Evolutionary conservation across 2,888 invertebrate species (phyloP).

Genomic region (Lochmaea capreae): DNA sequence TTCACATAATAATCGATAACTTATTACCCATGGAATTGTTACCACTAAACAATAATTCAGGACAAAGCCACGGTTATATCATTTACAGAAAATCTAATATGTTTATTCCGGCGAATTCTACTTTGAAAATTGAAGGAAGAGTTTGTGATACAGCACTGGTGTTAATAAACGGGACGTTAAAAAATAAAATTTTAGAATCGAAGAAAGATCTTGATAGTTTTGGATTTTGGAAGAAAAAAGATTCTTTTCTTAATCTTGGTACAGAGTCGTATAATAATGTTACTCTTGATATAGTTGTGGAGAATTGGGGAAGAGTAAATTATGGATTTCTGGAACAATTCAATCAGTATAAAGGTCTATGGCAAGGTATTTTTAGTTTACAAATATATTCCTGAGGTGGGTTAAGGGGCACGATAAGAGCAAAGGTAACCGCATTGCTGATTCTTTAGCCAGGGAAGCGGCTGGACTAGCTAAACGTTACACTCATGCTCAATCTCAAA

Average conservation of each 20-base stretch:
- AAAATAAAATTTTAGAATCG: conserved; percentile 56
- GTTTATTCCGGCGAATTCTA: conserved; percentile 54
- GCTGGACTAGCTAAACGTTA: too few species aligned
- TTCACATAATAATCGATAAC: conserved; percentile 38
- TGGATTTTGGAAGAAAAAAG: conserved; percentile 64
- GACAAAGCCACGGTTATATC: conserved; percentile 71
- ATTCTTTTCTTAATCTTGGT: conserved; percentile 58
- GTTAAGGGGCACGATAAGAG: too few species aligned
- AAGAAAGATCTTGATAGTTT: conserved; percentile 60
- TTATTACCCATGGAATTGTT: conserved; percentile 59
- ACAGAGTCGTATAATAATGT: conserved; percentile 49
- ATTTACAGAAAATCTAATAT: conserved; percentile 65
- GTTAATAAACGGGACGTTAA: conserved; percentile 63
- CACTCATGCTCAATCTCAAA: too few species aligned
- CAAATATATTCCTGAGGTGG: too few species aligned
- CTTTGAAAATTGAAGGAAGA: conserved; percentile 60
- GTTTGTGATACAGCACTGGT: conserved; percentile 68
- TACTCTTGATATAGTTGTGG: conserved; percentile 68
- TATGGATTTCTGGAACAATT: conserved; percentile 63
- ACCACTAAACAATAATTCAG: conserved; percentile 63
- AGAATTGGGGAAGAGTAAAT: conserved; percentile 87
- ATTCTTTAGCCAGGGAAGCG: too few species aligned
- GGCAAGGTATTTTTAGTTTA: conserved; percentile 60
- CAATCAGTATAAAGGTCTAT: conserved; percentile 61
- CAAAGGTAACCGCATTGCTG: too few species aligned